These are phyloP conservation scores for Naja naja DNA, from an alignment of 2,113 vertebrate species.

Conservation along the genomic window DNA sequence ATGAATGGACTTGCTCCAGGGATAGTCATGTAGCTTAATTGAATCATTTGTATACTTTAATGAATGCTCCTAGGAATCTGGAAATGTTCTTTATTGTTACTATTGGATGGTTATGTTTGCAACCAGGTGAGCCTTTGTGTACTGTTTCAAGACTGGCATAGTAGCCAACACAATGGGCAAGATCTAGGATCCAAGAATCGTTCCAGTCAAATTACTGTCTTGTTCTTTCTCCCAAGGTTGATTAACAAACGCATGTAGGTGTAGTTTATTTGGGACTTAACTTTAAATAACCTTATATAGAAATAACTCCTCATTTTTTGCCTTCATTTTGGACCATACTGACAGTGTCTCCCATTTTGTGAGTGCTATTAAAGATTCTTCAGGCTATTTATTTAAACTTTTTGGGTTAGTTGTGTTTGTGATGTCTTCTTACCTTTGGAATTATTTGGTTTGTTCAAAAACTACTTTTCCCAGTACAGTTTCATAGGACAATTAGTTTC, in stretches of 20 bases:
- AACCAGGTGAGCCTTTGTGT: not conserved
- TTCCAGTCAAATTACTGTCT: not conserved
- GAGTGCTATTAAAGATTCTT: not conserved
- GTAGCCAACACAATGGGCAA: not conserved
- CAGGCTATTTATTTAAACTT: too few species aligned
- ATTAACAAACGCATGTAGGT: not conserved
- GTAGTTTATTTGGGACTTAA: not conserved
- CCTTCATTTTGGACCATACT: not conserved
- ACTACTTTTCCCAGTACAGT: not conserved
- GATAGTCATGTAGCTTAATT: not conserved
- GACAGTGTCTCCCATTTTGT: not conserved
- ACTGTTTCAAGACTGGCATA: not conserved
- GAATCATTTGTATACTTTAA: not conserved
- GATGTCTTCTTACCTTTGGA: not conserved
- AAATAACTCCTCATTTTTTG: not conserved
- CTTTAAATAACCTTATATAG: not conserved
- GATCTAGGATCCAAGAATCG: not conserved
- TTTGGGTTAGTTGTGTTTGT: not conserved
- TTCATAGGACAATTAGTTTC: not conserved
- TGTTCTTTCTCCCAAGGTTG: not conserved
- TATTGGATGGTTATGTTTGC: not conserved
- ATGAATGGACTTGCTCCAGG: not conserved
- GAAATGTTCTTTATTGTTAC: constrained; percentile 5
- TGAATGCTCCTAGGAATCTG: not conserved
- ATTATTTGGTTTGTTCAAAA: not conserved